A percentile compares a stretch with the other conserved stretches of the same genome.
Evolutionary conservation across 2,888 invertebrate genomes (phyloP).

Genomic region (Sinohyriopsis cumingii): DNA sequence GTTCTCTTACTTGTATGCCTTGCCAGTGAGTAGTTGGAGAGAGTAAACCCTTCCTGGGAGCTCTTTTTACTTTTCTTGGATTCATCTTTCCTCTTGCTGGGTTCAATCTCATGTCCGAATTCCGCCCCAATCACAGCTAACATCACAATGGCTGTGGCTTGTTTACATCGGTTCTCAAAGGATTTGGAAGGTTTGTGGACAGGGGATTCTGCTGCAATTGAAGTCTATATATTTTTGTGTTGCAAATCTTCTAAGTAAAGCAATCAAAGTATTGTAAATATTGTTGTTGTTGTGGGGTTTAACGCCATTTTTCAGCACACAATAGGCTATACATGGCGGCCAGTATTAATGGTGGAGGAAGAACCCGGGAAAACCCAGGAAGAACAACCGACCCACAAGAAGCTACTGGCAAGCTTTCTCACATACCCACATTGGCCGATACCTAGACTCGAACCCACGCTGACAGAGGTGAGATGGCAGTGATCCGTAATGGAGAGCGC

Average conservation of each 20-base stretch:
- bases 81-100: conserved; percentile 74
- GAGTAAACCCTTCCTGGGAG: conserved; percentile 90
- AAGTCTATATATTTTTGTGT: not conserved
- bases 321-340: too few relatives aligned
- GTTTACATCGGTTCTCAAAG: conserved; percentile 80
- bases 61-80: conserved; percentile 77
- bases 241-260: not conserved
- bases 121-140: conserved; percentile 98
- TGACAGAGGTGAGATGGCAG: too few relatives aligned
- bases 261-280: not conserved
- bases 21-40: conserved; percentile 88
- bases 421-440: too few relatives aligned
- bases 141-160: conserved; percentile 96
- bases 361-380: too few relatives aligned
- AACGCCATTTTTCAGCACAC: too few relatives aligned
- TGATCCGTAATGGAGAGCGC: too few relatives aligned
- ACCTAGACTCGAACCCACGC: too few relatives aligned
- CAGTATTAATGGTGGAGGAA: too few relatives aligned
- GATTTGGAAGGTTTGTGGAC: conserved; percentile 57
- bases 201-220: conserved; percentile 51
- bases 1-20: conserved; percentile 84
- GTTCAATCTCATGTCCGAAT: conserved; percentile 93
- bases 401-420: too few relatives aligned
- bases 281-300: too few relatives aligned
- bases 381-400: too few relatives aligned